Evolutionary conservation across 2,888 invertebrate genomes (phyloP), one percentile per base, ranked within the genome.

Genomic region (Zhuqinia jingwanae): DNA sequence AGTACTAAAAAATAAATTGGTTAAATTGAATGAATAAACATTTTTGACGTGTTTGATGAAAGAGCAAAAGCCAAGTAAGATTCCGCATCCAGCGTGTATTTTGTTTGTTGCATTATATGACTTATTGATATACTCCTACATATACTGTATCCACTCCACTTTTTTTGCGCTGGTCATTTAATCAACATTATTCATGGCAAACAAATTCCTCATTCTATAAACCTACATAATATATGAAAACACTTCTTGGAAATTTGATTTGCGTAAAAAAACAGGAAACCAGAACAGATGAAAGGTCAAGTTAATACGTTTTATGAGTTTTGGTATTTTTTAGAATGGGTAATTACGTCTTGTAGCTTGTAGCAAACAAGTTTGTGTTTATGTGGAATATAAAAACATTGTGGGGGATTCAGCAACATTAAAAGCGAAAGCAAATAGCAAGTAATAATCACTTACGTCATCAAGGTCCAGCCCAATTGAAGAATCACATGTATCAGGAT

Each of bases 391-490:
- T n/a, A n/a, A n/a, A n/a, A n/a, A n/a, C n/a, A n/a, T n/a, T n/a
- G n/a, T 36, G 36, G 36, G 8, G 36, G 8, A 36, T 36, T 36
- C 5, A 8, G 36, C 3, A 36, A 36, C 36, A 36, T 2, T 3
- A 8, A 13, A 53, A 17, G 3, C 11, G n/a, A 13, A 53, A 8
- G 53, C 53, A 60, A 22, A 22, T 60, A 60, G 20, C 60, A 5
- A 13, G 2, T 17, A 20, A 25, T 22, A 13, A 25, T 17, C 15
- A 87, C 90, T 89, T 85, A 90, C 90, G 89, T 90, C 90, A 88
- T 90, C 89, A 30, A 85, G 94, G 90, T 94, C 94, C 75, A 94
- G 93, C 89, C 94, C 93, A 91, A 93, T 91, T 77, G 93, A 93
- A 89, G 93, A 93, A 91, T 93, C 93, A 90, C 93, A 93, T 88